phyloP scores from a whole-genome alignment of 2,113 vertebrate species.

The Aplodontia rufa region DNA sequence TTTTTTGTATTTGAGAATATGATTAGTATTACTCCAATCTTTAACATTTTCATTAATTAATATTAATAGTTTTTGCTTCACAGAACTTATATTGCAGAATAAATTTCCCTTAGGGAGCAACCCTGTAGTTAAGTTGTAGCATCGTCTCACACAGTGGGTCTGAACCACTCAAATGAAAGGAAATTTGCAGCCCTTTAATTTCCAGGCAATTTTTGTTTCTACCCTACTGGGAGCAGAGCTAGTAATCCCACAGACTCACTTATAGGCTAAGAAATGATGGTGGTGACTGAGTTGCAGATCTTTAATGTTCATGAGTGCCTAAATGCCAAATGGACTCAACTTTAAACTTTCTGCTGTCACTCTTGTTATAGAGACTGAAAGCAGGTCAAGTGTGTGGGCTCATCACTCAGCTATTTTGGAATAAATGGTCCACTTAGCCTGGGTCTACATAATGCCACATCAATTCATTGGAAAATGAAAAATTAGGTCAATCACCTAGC shows the following conservation, averaged over 20 bases:
- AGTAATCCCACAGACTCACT: neutral
- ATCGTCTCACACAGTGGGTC: neutral
- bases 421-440: slow-evolving; percentile 39
- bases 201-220: neutral
- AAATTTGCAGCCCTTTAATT: neutral
- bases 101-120: slow-evolving; percentile 1
- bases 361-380: neutral
- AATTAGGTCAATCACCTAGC: slow-evolving; percentile 38
- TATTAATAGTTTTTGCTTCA: neutral
- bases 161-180: neutral
- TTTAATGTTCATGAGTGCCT: neutral
- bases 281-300: neutral
- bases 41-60: slow-evolving; percentile 22
- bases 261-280: neutral
- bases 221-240: neutral
- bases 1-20: neutral
- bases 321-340: neutral
- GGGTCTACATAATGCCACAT: slow-evolving; percentile 13
- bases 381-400: slow-evolving; percentile 15
- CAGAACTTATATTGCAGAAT: neutral
- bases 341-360: slow-evolving; percentile 24
- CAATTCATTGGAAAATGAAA: slow-evolving; percentile 54
- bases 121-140: neutral
- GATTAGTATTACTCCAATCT: neutral
- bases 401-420: slow-evolving; percentile 59